These are phyloP conservation scores for Leucoraja ocellata DNA, from an alignment of 2,797 vertebrate species.

Conservation along the genomic window DNA sequence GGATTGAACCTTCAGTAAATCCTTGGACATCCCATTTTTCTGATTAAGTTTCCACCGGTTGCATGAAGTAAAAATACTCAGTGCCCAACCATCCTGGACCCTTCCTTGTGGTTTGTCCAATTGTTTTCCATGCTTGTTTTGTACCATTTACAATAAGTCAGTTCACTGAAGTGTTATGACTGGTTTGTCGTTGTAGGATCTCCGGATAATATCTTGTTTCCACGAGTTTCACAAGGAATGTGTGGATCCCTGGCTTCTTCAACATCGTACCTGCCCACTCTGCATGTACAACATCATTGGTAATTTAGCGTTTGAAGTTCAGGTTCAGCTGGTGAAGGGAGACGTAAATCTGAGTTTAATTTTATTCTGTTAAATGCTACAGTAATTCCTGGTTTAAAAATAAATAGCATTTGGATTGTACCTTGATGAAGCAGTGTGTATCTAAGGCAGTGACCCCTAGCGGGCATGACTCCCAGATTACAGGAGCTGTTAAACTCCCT, in stretches of 20 bases:
- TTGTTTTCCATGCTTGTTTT: background rate
- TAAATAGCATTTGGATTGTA: background rate
- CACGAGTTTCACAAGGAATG: constrained; percentile 93
- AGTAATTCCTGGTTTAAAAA: background rate
- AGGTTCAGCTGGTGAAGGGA: background rate
- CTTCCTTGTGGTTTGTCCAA: background rate
- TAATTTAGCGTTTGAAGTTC: constrained; percentile 49
- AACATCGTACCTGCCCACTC: constrained; percentile 88
- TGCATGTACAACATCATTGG: constrained; percentile 99
- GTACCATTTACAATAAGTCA: too few relatives aligned
- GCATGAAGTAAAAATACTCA: background rate
- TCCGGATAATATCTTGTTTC: constrained; percentile 88
- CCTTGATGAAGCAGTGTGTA: background rate
- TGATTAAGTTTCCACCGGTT: background rate
- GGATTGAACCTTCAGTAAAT: background rate
- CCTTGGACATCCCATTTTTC: background rate
- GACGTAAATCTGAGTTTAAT: background rate
- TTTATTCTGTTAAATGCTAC: background rate
- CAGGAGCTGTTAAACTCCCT: background rate
- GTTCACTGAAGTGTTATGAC: background rate
- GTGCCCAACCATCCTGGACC: background rate
- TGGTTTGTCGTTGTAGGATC: constrained; percentile 62
- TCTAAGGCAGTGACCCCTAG: background rate
- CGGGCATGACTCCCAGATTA: background rate
- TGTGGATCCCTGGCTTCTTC: constrained; percentile 90